Evolutionary conservation across 2,113 vertebrate genomes (phyloP), one percentile per base, ranked within the genome.

Genomic region (Anarhynchus alexandrinus): DNA sequence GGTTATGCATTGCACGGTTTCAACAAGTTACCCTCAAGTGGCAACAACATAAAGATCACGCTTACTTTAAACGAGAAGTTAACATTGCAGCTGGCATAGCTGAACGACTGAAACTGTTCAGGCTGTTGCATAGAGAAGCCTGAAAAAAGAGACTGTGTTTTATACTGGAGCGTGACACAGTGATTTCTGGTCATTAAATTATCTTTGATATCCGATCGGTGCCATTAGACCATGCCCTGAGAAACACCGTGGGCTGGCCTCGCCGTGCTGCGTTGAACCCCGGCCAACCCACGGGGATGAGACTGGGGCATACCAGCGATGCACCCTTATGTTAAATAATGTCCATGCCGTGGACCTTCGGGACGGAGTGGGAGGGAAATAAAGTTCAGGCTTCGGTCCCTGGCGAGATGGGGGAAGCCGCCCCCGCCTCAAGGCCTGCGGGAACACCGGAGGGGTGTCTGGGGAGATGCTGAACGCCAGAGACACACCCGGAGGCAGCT

Each of bases 1-100:
- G 36, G 36, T 43, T 70, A 20, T 0, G 3, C 1, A 38, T 11
- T 19, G 9, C 32, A 0, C 0, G 11, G 82, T 34, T 83, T 36
- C 69, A 52, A 54, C 64, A 23, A 64, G 73, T 25, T 10, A 58
- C 45, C n/a, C 82, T 30, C 7, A 32, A 38, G 29, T 1, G 51
- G 45, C 82, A 80, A 32, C 59, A 12, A 9, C 18, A 20, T 9
- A 3, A 30, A 61, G 32, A 52, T 14, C 5, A 30, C 0, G 18
- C 36, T 64, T 19, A 1, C 32, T 82, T 67, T n/a, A 43, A 90
- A 51, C 0, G 5, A 58, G 82, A 55, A 57, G 18, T 30, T 61
- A 77, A n/a, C 16, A 6, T 70, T 47, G 42, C 36, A 65, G 73
- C 49, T 1, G 69, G 57, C 40, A 71, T 1, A 34, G 88, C 72